A percentile compares a stretch with the other conserved stretches of the same genome.
phyloP scores from a whole-genome alignment of 2,797 vertebrate genomes.

The Podarcis siculus region DNA sequence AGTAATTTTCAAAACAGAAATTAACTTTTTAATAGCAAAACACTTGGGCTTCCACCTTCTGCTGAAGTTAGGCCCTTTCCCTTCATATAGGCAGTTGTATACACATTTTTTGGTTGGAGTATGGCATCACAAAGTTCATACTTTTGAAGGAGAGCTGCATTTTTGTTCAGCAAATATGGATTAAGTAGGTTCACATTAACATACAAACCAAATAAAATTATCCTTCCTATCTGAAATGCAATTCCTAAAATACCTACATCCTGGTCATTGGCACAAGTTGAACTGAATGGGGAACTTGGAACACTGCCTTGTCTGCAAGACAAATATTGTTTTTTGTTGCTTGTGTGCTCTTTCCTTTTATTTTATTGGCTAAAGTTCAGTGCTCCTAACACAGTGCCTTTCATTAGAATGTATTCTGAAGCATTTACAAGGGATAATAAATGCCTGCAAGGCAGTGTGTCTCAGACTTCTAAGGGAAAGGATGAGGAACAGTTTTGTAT shows the following conservation, averaged over 20 bases:
- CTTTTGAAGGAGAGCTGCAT: no score
- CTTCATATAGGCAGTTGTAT: no score
- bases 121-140: no score
- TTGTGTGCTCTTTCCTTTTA: not conserved
- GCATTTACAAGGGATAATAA: rapidly evolving
- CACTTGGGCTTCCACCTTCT: no score
- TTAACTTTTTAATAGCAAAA: no score
- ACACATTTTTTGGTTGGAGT: no score
- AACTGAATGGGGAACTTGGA: slow-evolving; percentile 14
- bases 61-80: no score
- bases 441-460: not conserved
- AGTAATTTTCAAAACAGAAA: no score
- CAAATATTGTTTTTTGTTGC: not conserved
- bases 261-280: not conserved
- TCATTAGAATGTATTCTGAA: not conserved
- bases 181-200: no score
- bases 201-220: no score
- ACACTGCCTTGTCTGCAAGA: not conserved
- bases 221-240: slow-evolving; percentile 3
- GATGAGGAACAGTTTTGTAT: not conserved
- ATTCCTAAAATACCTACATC: not conserved
- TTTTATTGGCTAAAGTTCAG: slow-evolving; percentile 29
- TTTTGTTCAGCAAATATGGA: no score
- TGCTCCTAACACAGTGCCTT: rapidly evolving
- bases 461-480: not conserved